These are phyloP conservation scores for Siphamia tubifer DNA, from an alignment of 2,113 vertebrate species.

Conservation along the genomic window DNA sequence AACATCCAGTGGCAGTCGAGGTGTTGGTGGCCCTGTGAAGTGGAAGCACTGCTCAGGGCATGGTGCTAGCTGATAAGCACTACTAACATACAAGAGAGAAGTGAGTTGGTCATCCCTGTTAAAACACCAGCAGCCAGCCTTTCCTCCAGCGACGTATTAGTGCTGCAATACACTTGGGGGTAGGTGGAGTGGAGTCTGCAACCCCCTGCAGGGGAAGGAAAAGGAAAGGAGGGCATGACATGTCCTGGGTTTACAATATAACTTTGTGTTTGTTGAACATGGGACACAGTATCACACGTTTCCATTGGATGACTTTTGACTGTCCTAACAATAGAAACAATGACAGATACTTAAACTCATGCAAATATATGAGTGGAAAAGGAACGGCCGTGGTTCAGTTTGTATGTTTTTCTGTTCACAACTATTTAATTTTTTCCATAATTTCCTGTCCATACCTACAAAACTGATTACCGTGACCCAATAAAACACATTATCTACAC, in stretches of 20 bases:
- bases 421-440: no score
- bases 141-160: conserved; percentile 23
- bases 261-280: neutral
- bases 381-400: no score
- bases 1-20: conserved; percentile 63
- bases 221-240: neutral
- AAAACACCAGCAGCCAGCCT: conserved; percentile 15
- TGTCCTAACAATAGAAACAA: no score
- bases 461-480: no score
- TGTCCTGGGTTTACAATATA: neutral
- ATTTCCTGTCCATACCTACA: no score
- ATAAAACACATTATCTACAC: no score
- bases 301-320: no score
- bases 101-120: conserved; percentile 52
- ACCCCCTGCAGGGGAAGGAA: conserved; percentile 8
- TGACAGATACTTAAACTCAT: no score
- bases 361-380: no score
- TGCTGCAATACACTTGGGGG: conserved; percentile 13
- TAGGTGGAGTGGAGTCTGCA: neutral
- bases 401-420: no score
- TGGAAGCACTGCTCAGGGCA: conserved; percentile 44
- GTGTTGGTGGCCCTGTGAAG: conserved; percentile 63
- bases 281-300: no score
- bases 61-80: conserved; percentile 57
- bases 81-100: conserved; percentile 29